A percentile compares a stretch with the other conserved stretches of the same genome.
phyloP scores from a whole-genome alignment of 2,888 invertebrate species.

The Blomia tropicalis region DNA sequence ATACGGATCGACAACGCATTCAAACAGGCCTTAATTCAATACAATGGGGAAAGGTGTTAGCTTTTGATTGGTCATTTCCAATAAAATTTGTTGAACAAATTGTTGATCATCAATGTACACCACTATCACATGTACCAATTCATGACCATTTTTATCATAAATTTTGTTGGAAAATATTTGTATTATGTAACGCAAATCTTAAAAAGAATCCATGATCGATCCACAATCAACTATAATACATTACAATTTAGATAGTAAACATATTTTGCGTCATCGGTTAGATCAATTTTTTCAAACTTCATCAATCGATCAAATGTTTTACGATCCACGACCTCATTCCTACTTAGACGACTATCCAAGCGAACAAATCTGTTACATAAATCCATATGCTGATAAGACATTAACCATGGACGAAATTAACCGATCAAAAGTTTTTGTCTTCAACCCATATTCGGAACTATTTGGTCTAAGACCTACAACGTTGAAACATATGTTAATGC shows the following conservation, averaged over 20 bases:
- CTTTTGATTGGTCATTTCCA: conserved; percentile 15
- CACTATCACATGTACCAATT: background rate
- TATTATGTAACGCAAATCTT: background rate
- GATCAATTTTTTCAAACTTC: background rate
- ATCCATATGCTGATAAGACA: background rate
- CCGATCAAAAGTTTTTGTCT: background rate
- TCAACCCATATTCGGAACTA: conserved; percentile 11
- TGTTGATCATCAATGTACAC: background rate
- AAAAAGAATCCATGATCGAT: background rate
- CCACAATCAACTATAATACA: background rate
- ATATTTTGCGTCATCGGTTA: background rate
- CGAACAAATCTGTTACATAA: background rate
- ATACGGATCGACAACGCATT: background rate
- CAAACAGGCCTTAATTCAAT: background rate
- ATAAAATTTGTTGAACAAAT: background rate
- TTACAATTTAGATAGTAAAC: background rate
- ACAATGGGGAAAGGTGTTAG: background rate
- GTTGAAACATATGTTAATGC: background rate
- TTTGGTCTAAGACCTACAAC: background rate
- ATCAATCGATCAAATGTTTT: background rate
- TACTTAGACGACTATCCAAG: background rate
- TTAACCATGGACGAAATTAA: background rate
- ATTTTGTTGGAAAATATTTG: background rate
- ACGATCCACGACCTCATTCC: background rate
- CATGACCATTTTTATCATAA: background rate